These are phyloP conservation scores for Lacerta bilineata DNA, from an alignment of 2,797 vertebrate genomes.

Conservation along the genomic window DNA sequence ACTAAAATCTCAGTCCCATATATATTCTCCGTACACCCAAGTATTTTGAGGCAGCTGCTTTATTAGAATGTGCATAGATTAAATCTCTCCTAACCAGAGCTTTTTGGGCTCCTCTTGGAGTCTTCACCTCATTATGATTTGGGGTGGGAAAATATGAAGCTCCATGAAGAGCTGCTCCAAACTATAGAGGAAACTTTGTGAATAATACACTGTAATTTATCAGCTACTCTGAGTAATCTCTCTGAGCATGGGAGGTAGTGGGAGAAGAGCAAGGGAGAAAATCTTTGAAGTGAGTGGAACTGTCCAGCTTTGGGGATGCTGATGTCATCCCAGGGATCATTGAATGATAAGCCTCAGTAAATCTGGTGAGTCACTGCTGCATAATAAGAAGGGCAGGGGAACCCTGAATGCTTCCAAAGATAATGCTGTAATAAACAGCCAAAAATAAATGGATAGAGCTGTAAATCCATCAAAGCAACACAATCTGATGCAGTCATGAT, in stretches of 20 bases:
- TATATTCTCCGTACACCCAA: not conserved
- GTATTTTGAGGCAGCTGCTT: slow-evolving; percentile 3
- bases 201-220: not conserved
- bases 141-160: not conserved
- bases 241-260: not conserved
- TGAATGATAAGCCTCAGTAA: slow-evolving; percentile 40
- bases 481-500: slow-evolving; percentile 31
- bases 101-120: fast-evolving
- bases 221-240: slow-evolving; percentile 21
- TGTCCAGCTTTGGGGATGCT: slow-evolving; percentile 55
- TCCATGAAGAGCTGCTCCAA: not conserved
- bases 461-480: not conserved
- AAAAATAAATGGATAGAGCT: slow-evolving; percentile 1
- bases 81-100: not conserved
- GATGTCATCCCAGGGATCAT: slow-evolving; percentile 63
- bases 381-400: slow-evolving; percentile 11
- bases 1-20: not conserved
- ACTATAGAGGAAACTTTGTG: not conserved
- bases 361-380: slow-evolving; percentile 28
- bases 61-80: not conserved
- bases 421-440: slow-evolving; percentile 38
- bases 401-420: slow-evolving; percentile 44
- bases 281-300: slow-evolving; percentile 57
- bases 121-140: not conserved
- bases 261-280: not conserved